These are phyloP conservation scores for Tokudaia muenninki DNA, from an alignment of 2,797 vertebrate genomes.

Conservation along the genomic window DNA sequence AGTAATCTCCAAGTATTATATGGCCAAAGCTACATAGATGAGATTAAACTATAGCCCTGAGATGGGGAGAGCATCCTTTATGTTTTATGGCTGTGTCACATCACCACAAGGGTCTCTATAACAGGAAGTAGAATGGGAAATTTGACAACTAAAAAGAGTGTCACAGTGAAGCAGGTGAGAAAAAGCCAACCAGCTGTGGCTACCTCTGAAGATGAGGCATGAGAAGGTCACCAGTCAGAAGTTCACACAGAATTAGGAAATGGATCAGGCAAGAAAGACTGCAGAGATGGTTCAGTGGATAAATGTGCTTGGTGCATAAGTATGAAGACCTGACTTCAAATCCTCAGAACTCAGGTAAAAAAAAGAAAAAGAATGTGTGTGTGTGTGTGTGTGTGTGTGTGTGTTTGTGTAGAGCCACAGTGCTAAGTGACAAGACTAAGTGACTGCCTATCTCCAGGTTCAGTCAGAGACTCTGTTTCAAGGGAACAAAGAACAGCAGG, in stretches of 20 bases:
- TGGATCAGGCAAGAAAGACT: background rate
- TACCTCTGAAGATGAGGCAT: background rate
- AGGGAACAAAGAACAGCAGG: background rate
- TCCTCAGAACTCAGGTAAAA: background rate
- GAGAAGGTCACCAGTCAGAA: background rate
- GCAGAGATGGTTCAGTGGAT: background rate
- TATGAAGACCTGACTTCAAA: background rate
- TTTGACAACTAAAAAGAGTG: background rate
- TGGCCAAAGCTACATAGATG: background rate
- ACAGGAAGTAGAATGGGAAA: background rate
- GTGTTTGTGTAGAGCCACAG: background rate
- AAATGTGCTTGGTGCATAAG: background rate
- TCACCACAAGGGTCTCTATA: background rate
- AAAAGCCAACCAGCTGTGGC: accelerated
- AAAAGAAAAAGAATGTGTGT: background rate
- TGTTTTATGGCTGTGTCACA: too few species aligned
- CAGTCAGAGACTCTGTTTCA: background rate
- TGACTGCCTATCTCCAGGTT: background rate
- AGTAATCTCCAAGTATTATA: background rate
- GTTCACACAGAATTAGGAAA: background rate
- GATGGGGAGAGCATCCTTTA: too few species aligned
- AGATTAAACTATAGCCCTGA: background rate
- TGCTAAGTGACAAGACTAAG: background rate
- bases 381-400: background rate
- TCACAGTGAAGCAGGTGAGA: background rate